These are phyloP conservation scores for Apostichopus japonicus DNA, from an alignment of 35 echinoderm and acorn worm species.

Conservation along the genomic window DNA sequence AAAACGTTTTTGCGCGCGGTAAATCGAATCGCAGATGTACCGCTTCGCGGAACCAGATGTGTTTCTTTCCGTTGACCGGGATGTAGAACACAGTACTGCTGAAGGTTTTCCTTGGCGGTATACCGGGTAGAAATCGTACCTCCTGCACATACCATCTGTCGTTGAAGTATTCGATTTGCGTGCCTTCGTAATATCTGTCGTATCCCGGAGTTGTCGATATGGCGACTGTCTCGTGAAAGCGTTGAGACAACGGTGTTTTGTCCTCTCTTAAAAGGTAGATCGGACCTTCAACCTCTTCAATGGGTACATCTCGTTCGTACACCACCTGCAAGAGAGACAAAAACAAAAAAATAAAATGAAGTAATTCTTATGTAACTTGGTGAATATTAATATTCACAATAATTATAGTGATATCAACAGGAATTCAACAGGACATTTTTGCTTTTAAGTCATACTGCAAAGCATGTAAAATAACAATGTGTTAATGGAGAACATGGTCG, in stretches of 20 bases:
- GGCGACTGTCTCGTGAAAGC: constrained; percentile 12
- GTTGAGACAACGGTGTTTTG: constrained; percentile 37
- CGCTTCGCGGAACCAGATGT: constrained; percentile 23
- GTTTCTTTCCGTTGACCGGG: constrained; percentile 19
- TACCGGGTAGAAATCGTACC: constrained; percentile 28
- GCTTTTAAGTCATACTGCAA: too few species aligned
- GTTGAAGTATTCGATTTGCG: constrained; percentile 28
- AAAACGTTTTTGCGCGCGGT: background rate
- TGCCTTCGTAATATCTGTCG: constrained; percentile 41
- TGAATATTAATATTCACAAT: too few species aligned
- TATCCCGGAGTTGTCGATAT: constrained; percentile 32
- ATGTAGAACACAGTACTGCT: constrained; percentile 43
- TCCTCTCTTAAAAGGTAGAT: constrained; percentile 28
- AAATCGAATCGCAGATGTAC: constrained; percentile 27
- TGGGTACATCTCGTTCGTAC: constrained; percentile 36
- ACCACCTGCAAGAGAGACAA: constrained; percentile 23
- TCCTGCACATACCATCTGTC: constrained; percentile 29
- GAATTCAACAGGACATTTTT: too few species aligned
- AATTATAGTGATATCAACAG: too few species aligned
- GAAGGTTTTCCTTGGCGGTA: constrained; percentile 44
- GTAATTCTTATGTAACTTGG: too few species aligned
- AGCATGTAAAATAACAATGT: too few species aligned
- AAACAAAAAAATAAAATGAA: background rate
- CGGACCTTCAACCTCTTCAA: background rate
- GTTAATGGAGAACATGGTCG: too few species aligned